A percentile compares a stretch with the other conserved stretches of the same genome.
Conservation (phyloP, 1,140 invertebrate genomes). For the Dendroctonus ponderosae region DNA sequence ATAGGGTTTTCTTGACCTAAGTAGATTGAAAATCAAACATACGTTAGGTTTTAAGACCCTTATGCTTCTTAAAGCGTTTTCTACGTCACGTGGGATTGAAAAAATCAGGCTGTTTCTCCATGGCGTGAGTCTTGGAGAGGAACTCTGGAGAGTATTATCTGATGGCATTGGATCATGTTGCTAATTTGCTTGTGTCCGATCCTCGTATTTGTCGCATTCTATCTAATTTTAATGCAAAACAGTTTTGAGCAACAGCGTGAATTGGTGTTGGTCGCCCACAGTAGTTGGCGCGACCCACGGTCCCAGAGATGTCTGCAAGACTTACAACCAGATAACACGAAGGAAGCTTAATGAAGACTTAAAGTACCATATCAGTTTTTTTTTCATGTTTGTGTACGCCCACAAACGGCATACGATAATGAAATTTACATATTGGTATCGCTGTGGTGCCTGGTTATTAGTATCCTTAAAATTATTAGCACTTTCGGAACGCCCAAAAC, state of each 20-base stretch:
- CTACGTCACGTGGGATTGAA: too few relatives aligned
- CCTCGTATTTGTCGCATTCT: not conserved
- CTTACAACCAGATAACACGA: conserved; percentile 37
- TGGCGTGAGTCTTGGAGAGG: too few relatives aligned
- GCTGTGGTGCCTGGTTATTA: conserved; percentile 12
- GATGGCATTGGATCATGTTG: too few relatives aligned
- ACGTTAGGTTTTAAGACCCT: too few relatives aligned
- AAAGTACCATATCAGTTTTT: conserved; percentile 34
- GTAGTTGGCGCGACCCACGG: conserved; percentile 24
- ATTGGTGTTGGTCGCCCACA: conserved; percentile 34
- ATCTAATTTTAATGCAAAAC: conserved; percentile 30
- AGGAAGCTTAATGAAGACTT: conserved; percentile 37
- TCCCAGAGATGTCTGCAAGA: conserved; percentile 22
- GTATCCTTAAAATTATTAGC: conserved; percentile 27
- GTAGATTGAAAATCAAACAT: too few relatives aligned
- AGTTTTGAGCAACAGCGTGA: conserved; percentile 23
- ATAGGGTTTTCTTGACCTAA: too few relatives aligned
- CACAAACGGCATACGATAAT: conserved; percentile 11
- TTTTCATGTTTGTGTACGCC: conserved; percentile 26
- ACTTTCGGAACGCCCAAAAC: conserved; percentile 24
- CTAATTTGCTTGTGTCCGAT: too few relatives aligned
- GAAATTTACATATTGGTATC: conserved; percentile 31
- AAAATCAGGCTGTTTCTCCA: too few relatives aligned
- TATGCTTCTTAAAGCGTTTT: too few relatives aligned
- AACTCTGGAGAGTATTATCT: too few relatives aligned